Percentiles rank a stretch among this genome's conserved stretches.
These are phyloP conservation scores for Epiblema foenella DNA, from an alignment of 2,888 invertebrate genomes.

Conservation along the genomic window DNA sequence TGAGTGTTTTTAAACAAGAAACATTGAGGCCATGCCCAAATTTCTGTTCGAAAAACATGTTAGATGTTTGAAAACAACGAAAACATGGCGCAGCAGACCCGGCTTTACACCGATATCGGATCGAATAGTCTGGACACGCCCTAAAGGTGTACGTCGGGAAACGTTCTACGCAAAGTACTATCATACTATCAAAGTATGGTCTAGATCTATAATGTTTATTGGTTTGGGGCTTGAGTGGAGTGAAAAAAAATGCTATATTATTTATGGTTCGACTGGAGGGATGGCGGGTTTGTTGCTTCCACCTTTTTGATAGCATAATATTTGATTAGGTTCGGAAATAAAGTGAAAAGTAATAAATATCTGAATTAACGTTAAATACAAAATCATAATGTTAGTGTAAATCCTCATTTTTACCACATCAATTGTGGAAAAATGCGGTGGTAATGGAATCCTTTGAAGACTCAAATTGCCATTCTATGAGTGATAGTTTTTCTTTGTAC, in stretches of 20 bases:
- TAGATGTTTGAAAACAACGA: too few species aligned
- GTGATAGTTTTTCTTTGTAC: slow-evolving; percentile 79
- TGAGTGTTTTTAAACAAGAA: too few species aligned
- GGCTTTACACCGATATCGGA: too few species aligned
- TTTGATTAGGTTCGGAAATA: background rate
- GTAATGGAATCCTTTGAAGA: slow-evolving; percentile 81
- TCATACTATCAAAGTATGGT: too few species aligned
- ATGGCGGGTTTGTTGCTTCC: slow-evolving; percentile 34
- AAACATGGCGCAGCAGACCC: too few species aligned
- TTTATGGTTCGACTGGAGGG: slow-evolving; percentile 28
- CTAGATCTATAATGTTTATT: too few species aligned
- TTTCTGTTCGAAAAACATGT: too few species aligned
- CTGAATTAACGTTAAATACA: background rate
- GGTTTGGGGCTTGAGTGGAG: too few species aligned
- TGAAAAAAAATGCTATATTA: slow-evolving; percentile 9
- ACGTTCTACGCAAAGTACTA: too few species aligned
- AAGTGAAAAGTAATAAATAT: background rate
- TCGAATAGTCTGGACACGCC: too few species aligned
- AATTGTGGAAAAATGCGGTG: slow-evolving; percentile 59
- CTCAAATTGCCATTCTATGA: slow-evolving; percentile 78
- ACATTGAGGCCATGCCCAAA: too few species aligned
- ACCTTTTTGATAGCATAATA: slow-evolving; percentile 12
- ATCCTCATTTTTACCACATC: slow-evolving; percentile 31
- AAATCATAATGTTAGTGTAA: slow-evolving; percentile 12
- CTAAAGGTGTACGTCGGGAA: too few species aligned